These are phyloP conservation scores for Lysiphlebus fabarum DNA, from an alignment of 1,140 invertebrate species.

Conservation along the genomic window DNA sequence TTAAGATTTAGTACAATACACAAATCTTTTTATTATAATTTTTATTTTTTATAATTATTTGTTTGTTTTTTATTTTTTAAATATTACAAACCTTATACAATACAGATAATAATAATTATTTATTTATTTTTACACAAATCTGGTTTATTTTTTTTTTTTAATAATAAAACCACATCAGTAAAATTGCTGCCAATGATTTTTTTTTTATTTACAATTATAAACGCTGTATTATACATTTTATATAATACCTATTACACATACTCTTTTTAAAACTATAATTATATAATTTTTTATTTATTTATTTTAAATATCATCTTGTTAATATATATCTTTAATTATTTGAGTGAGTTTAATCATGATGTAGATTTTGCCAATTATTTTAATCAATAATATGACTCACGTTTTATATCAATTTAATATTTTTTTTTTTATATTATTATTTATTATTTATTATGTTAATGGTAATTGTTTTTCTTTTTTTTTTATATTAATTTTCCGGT, in stretches of 20 bases:
- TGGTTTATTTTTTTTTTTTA: conserved; percentile 40
- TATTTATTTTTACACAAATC: conserved; percentile 19
- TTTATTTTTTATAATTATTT: conserved; percentile 33
- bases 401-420: no score
- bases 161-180: conserved; percentile 41
- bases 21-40: conserved; percentile 33
- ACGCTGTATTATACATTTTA: conserved; percentile 47
- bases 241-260: conserved; percentile 42
- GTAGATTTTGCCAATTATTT: no score
- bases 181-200: conserved; percentile 41
- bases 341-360: neutral
- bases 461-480: no score
- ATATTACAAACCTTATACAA: conserved; percentile 52
- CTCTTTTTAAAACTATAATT: conserved; percentile 14
- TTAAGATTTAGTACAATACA: conserved; percentile 54
- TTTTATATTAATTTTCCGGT: no score
- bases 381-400: no score
- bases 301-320: conserved; percentile 18
- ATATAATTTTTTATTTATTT: conserved; percentile 4
- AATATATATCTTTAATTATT: conserved; percentile 25
- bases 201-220: conserved; percentile 51
- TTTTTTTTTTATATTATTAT: no score
- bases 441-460: no score
- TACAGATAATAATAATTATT: conserved; percentile 34
- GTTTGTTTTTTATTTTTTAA: conserved; percentile 33